These are phyloP conservation scores for Xestia c-nigrum DNA, from an alignment of 2,888 invertebrate species.

Conservation along the genomic window DNA sequence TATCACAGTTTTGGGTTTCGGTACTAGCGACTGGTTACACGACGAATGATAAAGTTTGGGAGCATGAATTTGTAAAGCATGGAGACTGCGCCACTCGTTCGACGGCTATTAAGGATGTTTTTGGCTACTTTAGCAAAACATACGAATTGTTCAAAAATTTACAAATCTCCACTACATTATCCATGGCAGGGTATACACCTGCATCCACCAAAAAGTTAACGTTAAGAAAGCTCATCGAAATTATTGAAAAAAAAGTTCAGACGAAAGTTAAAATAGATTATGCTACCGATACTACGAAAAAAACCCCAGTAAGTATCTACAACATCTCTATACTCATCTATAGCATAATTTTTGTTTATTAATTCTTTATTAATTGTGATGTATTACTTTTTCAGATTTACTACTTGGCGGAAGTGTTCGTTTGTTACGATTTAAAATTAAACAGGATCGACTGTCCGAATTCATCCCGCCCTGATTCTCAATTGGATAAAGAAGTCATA, in stretches of 20 bases:
- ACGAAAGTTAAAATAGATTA: not conserved
- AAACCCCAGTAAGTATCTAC: not conserved
- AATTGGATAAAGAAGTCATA: not conserved
- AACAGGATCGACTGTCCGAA: not conserved
- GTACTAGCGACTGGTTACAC: not conserved
- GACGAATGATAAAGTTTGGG: not conserved
- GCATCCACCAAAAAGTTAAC: too few relatives aligned
- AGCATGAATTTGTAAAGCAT: not conserved
- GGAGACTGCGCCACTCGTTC: not conserved
- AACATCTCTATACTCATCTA: not conserved
- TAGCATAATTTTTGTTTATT: too few relatives aligned
- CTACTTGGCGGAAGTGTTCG: not conserved
- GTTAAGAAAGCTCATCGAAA: not conserved
- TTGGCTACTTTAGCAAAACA: not conserved
- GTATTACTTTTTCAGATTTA: not conserved
- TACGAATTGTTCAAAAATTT: not conserved
- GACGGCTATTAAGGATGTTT: not conserved
- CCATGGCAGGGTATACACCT: not conserved
- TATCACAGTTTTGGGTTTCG: not conserved
- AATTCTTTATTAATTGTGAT: not conserved
- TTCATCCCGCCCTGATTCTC: not conserved
- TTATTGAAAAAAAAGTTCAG: not conserved
- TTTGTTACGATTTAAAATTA: not conserved
- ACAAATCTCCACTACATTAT: not conserved
- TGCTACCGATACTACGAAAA: too few relatives aligned